Percentiles rank a stretch among this genome's conserved stretches.
These are phyloP conservation scores for Sinelater perroti DNA, from an alignment of 2,888 invertebrate species.

Conservation along the genomic window DNA sequence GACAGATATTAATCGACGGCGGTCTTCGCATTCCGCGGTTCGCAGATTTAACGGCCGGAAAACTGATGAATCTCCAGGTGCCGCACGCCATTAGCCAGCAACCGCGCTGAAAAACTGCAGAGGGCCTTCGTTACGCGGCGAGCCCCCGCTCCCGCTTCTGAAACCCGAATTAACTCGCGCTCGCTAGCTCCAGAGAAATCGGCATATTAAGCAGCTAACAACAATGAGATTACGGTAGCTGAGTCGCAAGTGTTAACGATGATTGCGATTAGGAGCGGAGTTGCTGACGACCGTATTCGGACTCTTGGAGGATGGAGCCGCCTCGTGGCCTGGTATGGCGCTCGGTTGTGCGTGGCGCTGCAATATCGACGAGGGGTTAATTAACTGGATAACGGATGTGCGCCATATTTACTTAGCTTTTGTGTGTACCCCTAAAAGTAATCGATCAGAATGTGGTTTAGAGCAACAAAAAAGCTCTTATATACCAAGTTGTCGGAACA, in stretches of 20 bases:
- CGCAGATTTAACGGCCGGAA: too few relatives aligned
- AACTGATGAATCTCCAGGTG: too few relatives aligned
- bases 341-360: slow-evolving; percentile 5
- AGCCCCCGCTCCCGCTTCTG: too few relatives aligned
- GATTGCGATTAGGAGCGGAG: slow-evolving; percentile 16
- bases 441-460: too few relatives aligned
- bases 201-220: slow-evolving; percentile 6
- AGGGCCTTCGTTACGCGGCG: too few relatives aligned
- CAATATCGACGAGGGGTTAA: slow-evolving; percentile 24
- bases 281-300: slow-evolving; percentile 7
- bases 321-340: not conserved
- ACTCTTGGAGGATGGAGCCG: too few relatives aligned
- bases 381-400: slow-evolving; percentile 21
- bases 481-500: too few relatives aligned
- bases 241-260: slow-evolving; percentile 15
- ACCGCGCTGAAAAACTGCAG: too few relatives aligned
- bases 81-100: too few relatives aligned
- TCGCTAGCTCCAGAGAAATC: not conserved
- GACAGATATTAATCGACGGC: slow-evolving; percentile 2
- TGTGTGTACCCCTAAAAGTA: too few relatives aligned
- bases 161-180: not conserved
- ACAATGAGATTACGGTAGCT: slow-evolving; percentile 4
- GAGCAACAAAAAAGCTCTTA: too few relatives aligned
- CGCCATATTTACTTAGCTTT: slow-evolving; percentile 5
- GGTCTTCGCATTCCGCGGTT: not conserved